These are phyloP conservation scores for Sarcophaga peregrina DNA, from an alignment of 1,140 invertebrate species.

Conservation along the genomic window DNA sequence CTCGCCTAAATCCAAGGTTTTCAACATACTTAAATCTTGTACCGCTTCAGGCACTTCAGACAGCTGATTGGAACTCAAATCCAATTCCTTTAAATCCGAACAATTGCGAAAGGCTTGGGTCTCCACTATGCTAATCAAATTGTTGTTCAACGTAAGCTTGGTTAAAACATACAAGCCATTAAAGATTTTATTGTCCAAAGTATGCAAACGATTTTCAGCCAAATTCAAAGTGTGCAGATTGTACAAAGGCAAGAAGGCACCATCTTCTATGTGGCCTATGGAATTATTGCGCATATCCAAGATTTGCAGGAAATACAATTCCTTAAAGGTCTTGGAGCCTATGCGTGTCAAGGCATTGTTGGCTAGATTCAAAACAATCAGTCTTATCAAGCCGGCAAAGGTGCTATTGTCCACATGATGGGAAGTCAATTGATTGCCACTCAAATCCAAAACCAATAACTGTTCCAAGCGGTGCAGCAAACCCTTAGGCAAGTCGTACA, in stretches of 20 bases:
- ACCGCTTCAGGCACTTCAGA: constrained; percentile 79
- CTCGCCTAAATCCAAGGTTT: constrained; percentile 83
- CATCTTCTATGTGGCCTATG: constrained; percentile 79
- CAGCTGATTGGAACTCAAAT: constrained; percentile 84
- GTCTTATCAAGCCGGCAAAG: constrained; percentile 76
- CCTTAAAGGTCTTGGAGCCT: constrained; percentile 78
- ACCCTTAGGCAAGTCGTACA: constrained; percentile 77
- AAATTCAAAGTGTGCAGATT: constrained; percentile 85
- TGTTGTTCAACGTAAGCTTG: constrained; percentile 81
- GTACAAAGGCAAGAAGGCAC: constrained; percentile 83
- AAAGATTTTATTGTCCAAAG: constrained; percentile 79
- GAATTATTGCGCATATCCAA: constrained; percentile 83
- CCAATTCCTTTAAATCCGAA: constrained; percentile 81
- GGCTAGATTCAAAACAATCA: constrained; percentile 77
- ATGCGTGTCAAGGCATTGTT: constrained; percentile 75
- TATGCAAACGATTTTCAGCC: constrained; percentile 79
- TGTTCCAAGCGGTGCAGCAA: constrained; percentile 76
- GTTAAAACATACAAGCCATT: constrained; percentile 86
- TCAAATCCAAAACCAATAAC: constrained; percentile 77
- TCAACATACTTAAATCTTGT: constrained; percentile 78
- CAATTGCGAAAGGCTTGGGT: constrained; percentile 84
- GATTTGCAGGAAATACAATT: constrained; percentile 85
- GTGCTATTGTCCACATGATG: constrained; percentile 76
- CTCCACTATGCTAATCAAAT: constrained; percentile 78
- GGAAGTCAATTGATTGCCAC: constrained; percentile 77